Evolutionary conservation across 2,888 invertebrate genomes (phyloP), one percentile per base, ranked within the genome.

Genomic region (Cataglyphis livida): DNA sequence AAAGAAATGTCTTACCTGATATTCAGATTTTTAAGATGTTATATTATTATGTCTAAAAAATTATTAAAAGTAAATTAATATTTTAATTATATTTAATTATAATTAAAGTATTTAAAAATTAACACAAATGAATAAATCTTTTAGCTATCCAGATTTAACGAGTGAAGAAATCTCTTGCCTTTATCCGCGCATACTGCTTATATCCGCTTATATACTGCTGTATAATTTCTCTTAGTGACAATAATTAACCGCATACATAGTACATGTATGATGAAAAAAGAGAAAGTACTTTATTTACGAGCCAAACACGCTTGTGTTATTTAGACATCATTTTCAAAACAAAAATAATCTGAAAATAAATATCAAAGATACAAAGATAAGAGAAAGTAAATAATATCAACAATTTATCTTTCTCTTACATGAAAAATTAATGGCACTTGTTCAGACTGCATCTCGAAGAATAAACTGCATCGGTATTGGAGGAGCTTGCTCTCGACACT

Each of bases 401-500:
- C 9, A 54, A 35, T 57, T 57, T 9, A 51, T 71, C 6, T n/a
- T 32, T 15, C 9, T 44, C 35, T 32, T 28, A 21, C 15, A 21
- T 15, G 18, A 51, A 35, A 18, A 25, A 54, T 54, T 68, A 76
- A 68, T 54, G 21, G 38, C 35, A 3, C 3, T 18, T 38, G 18
- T 51, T 38, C 35, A n/a, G 10, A 21, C 3, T 7, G 38, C 41
- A n/a, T 28, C 44, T 59, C 44, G 71, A 79, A 44, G 44, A 71
- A 59, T 21, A 70, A 59, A 51, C n/a, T 35, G 70, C 70, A 32
- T 7, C 32, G 18, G 41, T 57, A 57, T 70, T 66, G 18, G n/a
- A 21, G 44, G 65, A 41, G 25, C 51, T 44, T 78, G 57, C 68
- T 54, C 62, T 44, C 64, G 38, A 59, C 81, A 78, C 59, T 87